These are phyloP conservation scores for Schizopygopsis pylzovi DNA, from an alignment of 2,797 vertebrate species.

Conservation along the genomic window DNA sequence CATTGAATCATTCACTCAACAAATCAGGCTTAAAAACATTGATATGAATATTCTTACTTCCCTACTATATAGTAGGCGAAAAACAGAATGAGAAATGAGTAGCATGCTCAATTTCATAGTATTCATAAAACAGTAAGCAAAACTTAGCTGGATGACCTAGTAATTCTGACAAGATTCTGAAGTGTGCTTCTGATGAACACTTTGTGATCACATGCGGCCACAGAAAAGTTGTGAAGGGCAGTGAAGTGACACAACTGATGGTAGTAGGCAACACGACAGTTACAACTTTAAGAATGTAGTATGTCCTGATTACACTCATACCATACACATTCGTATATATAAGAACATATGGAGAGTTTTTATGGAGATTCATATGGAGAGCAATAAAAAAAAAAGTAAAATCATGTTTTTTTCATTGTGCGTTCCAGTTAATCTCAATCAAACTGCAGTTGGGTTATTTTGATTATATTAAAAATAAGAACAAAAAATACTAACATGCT, in stretches of 20 bases:
- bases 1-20: background rate
- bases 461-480: no score
- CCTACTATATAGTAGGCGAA: background rate
- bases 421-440: no score
- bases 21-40: background rate
- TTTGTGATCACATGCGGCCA: background rate
- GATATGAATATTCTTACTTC: background rate
- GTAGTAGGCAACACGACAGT: no score
- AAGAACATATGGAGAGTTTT: background rate
- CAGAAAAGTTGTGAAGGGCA: background rate
- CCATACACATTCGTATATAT: background rate
- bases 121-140: background rate
- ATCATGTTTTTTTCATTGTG: no score
- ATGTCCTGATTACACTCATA: background rate
- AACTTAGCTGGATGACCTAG: background rate
- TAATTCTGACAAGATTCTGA: background rate
- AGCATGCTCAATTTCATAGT: background rate
- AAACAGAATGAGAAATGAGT: background rate
- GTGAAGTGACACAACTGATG: background rate
- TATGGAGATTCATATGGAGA: no score
- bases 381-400: no score
- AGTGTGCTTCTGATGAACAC: background rate
- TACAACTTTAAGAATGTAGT: background rate
- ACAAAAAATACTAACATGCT: no score
- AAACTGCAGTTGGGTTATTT: no score